These are phyloP conservation scores for Asbolus verrucosus DNA, from an alignment of 1,140 invertebrate genomes.

Conservation along the genomic window DNA sequence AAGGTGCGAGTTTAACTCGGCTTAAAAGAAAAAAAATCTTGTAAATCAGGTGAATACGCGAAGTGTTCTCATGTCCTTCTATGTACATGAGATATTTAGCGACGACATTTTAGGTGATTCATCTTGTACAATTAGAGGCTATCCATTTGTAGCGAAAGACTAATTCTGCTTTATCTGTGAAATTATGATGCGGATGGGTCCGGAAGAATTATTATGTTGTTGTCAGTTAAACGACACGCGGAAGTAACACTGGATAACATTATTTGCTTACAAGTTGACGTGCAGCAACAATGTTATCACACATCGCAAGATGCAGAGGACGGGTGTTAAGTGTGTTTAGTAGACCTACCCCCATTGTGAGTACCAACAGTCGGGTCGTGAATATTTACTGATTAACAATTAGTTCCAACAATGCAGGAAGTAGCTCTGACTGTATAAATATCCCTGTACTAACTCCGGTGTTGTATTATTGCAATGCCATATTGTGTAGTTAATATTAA, in stretches of 20 bases:
- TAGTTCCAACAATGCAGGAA: slow-evolving; percentile 30
- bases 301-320: slow-evolving; percentile 30
- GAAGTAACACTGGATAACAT: slow-evolving; percentile 27
- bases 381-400: slow-evolving; percentile 39
- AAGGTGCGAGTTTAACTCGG: too few relatives aligned
- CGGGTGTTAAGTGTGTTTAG: slow-evolving; percentile 33
- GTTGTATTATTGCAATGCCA: slow-evolving; percentile 9
- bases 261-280: slow-evolving; percentile 26
- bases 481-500: slow-evolving; percentile 16
- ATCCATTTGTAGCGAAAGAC: too few relatives aligned
- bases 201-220: not conserved
- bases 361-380: slow-evolving; percentile 24
- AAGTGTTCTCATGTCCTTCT: too few relatives aligned
- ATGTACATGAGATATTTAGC: too few relatives aligned
- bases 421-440: slow-evolving; percentile 15
- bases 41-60: too few relatives aligned
- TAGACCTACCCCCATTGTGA: slow-evolving; percentile 26
- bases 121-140: too few relatives aligned
- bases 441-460: not conserved
- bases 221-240: slow-evolving; percentile 21
- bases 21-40: too few relatives aligned
- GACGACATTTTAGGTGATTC: too few relatives aligned
- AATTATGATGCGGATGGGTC: too few relatives aligned
- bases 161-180: too few relatives aligned
- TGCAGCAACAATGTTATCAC: slow-evolving; percentile 31